phyloP scores from a whole-genome alignment of 2,113 vertebrate species.

The Mystacornis crossleyi region DNA sequence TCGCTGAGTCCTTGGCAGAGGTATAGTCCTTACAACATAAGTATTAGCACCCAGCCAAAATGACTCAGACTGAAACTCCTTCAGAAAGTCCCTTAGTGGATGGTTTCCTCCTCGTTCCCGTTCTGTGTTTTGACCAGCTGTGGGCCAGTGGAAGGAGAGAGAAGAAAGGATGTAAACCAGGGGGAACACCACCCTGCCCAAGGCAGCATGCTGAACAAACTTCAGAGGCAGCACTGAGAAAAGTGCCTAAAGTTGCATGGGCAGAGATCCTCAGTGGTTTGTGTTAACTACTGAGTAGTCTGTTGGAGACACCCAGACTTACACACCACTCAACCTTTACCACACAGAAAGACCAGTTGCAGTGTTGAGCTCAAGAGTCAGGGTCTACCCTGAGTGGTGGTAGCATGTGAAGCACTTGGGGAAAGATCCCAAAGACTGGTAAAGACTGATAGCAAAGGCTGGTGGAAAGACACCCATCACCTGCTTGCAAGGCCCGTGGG shows the following conservation, averaged over 20 bases:
- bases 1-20: background rate
- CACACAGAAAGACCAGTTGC: background rate
- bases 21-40: background rate
- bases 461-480: background rate
- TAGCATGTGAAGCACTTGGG: background rate
- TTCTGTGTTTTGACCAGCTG: background rate
- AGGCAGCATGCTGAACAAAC: fast-evolving
- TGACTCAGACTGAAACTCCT: background rate
- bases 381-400: background rate
- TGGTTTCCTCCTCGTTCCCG: background rate
- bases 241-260: background rate
- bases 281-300: background rate
- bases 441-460: background rate
- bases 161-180: background rate
- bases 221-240: background rate
- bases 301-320: background rate
- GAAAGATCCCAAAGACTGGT: background rate
- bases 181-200: fast-evolving
- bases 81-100: background rate
- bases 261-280: background rate
- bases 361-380: background rate
- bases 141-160: background rate
- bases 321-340: background rate
- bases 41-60: background rate
- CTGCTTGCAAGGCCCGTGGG: background rate